Evolutionary conservation across 2,113 vertebrate species (phyloP), one percentile per base, ranked within the genome.

Genomic region (Engystomops pustulosus): DNA sequence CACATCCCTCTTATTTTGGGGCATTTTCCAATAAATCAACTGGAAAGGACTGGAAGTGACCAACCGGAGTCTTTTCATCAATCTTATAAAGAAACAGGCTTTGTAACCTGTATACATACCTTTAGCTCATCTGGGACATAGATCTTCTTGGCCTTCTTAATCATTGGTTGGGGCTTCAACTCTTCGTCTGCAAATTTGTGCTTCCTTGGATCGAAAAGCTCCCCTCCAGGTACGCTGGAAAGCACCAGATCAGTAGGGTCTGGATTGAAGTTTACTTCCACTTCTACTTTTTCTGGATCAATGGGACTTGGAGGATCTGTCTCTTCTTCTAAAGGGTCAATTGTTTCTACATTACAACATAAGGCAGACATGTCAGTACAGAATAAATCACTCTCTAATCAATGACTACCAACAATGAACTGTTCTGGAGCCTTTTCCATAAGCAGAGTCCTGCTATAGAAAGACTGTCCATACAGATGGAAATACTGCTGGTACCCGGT

Each of bases 61-160:
- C n/a, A n/a, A n/a, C n/a, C n/a, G n/a, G n/a, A n/a, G n/a, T n/a
- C n/a, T n/a, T n/a, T n/a, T n/a, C n/a, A n/a, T n/a, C n/a, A n/a
- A n/a, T n/a, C n/a, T n/a, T n/a, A n/a, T n/a, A n/a, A n/a, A n/a
- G n/a, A n/a, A n/a, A n/a, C n/a, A n/a, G n/a, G n/a, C n/a, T n/a
- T n/a, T n/a, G n/a, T n/a, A n/a, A n/a, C n/a, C n/a, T n/a, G n/a
- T n/a, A n/a, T n/a, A 60, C 17, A 88, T 90, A 99, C 98, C 97
- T 99, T 99, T 89, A 95, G 92, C 2, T 98, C 96, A 6, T 97
- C 94, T 0, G 97, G 96, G 55, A 99, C 96, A 88, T 96, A 98
- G 89, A 99, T 94, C 85, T 99, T 99, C 93, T 96, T 99, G 88
- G 98, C 97, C 88, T 99, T 99, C 93, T 99, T 99, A 91, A 99